phyloP scores from a whole-genome alignment of 2,797 vertebrate genomes.

The Rhinophrynus dorsalis region DNA sequence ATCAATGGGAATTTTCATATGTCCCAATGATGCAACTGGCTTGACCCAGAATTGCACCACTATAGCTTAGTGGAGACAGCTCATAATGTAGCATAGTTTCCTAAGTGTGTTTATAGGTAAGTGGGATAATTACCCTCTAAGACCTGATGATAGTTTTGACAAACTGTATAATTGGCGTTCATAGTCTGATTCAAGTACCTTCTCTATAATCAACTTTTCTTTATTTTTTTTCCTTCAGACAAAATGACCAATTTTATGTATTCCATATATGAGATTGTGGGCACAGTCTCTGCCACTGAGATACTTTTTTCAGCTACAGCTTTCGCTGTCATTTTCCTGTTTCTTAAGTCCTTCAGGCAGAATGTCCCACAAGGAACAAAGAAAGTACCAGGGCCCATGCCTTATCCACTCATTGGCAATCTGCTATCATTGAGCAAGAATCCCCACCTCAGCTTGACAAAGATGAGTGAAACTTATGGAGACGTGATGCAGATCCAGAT shows the following conservation, averaged over 20 bases:
- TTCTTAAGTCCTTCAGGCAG: slow-evolving; percentile 60
- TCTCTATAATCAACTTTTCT: too few species aligned
- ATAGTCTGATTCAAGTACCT: too few species aligned
- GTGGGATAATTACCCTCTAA: too few species aligned
- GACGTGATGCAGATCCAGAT: slow-evolving; percentile 82
- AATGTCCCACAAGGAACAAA: slow-evolving; percentile 74
- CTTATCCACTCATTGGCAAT: slow-evolving; percentile 83
- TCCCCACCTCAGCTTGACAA: slow-evolving; percentile 75
- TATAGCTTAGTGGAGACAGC: too few species aligned
- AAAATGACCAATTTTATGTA: slow-evolving; percentile 17
- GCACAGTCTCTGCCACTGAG: slow-evolving; percentile 68
- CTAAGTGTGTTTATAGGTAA: too few species aligned
- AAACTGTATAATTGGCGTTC: too few species aligned
- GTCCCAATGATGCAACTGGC: too few species aligned
- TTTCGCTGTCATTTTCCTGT: slow-evolving; percentile 71
- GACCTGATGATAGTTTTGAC: too few species aligned
- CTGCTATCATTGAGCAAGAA: slow-evolving; percentile 72
- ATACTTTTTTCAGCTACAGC: slow-evolving; percentile 65
- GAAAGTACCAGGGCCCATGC: slow-evolving; percentile 77
- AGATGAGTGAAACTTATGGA: slow-evolving; percentile 79
- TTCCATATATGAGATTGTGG: slow-evolving; percentile 19
- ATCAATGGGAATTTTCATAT: too few species aligned
- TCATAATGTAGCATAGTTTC: too few species aligned
- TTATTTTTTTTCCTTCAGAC: slow-evolving; percentile 16
- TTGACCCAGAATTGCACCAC: too few species aligned